A percentile compares a stretch with the other conserved stretches of the same genome.
phyloP scores from a whole-genome alignment of 2,888 invertebrate species.

The Tinea trinotella region DNA sequence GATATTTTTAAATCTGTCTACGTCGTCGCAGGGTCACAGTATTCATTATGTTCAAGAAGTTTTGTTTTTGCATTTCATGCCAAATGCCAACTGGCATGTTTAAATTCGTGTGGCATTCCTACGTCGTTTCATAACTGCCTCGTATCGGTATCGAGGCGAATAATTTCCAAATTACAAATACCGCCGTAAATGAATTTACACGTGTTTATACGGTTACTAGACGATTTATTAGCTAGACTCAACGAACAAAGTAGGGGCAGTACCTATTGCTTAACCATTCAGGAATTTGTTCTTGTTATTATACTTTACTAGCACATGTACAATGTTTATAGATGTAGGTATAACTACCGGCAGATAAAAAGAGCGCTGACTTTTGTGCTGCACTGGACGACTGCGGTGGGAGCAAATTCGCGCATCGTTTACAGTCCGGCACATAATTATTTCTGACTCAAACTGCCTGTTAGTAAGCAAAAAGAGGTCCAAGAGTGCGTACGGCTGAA shows the following conservation, averaged over 20 bases:
- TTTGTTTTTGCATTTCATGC: constrained; percentile 22
- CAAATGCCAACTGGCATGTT: constrained; percentile 23
- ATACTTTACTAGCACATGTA: background rate
- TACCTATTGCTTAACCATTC: constrained; percentile 11
- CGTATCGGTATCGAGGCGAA: background rate
- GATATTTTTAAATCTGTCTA: constrained; percentile 17
- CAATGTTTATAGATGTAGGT: too few relatives aligned
- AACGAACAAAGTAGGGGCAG: constrained; percentile 5
- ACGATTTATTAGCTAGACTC: constrained; percentile 8
- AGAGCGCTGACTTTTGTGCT: too few relatives aligned
- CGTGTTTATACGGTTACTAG: constrained; percentile 11
- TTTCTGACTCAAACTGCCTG: too few relatives aligned
- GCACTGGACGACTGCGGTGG: too few relatives aligned
- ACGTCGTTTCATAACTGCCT: constrained; percentile 22
- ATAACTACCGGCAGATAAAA: too few relatives aligned
- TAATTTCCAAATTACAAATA: constrained; percentile 13
- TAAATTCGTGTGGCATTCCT: constrained; percentile 22
- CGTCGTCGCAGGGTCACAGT: constrained; percentile 17
- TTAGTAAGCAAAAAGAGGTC: too few relatives aligned
- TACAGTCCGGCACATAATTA: too few relatives aligned
- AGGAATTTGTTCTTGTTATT: constrained; percentile 2
- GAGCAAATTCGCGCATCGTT: too few relatives aligned
- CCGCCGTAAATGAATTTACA: constrained; percentile 11
- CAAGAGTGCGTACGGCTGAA: too few relatives aligned
- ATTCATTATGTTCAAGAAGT: constrained; percentile 15